phyloP scores from a whole-genome alignment of 2,113 vertebrate genomes.

The Martes martes region DNA sequence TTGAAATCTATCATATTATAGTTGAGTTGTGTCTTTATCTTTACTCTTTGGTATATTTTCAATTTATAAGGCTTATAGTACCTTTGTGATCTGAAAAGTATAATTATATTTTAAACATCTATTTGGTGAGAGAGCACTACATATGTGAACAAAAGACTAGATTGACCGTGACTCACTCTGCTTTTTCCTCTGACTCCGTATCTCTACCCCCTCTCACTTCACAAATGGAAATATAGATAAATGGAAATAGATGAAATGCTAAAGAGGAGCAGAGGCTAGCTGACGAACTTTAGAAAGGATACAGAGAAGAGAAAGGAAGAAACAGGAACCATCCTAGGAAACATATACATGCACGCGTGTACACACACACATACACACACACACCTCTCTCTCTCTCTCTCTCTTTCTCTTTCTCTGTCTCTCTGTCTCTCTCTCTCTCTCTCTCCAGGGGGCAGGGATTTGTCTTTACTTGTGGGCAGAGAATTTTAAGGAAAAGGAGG shows the following conservation, averaged over 20 bases:
- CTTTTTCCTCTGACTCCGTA: neutral
- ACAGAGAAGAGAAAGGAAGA: neutral
- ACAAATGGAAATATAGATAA: neutral
- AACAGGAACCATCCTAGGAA: neutral
- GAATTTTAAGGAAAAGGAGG: neutral
- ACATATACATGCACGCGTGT: neutral
- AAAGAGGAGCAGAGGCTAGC: neutral
- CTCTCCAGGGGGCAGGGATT: neutral
- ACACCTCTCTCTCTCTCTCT: neutral
- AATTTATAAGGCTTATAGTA: neutral
- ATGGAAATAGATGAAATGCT: neutral
- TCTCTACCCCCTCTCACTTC: neutral
- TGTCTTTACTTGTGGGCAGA: neutral
- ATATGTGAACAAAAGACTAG: neutral
- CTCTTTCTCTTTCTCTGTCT: neutral
- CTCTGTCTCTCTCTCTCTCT: neutral
- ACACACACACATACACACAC: neutral
- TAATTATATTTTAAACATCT: neutral
- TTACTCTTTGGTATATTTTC: neutral
- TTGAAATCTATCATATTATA: neutral
- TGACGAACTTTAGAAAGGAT: neutral
- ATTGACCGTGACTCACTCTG: fast-evolving
- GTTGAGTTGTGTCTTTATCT: neutral
- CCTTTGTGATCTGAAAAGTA: neutral
- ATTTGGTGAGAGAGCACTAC: neutral